Percentiles rank a stretch among this genome's conserved stretches.
These are phyloP conservation scores for Callionymus lyra DNA, from an alignment of 2,113 vertebrate species.

Conservation along the genomic window DNA sequence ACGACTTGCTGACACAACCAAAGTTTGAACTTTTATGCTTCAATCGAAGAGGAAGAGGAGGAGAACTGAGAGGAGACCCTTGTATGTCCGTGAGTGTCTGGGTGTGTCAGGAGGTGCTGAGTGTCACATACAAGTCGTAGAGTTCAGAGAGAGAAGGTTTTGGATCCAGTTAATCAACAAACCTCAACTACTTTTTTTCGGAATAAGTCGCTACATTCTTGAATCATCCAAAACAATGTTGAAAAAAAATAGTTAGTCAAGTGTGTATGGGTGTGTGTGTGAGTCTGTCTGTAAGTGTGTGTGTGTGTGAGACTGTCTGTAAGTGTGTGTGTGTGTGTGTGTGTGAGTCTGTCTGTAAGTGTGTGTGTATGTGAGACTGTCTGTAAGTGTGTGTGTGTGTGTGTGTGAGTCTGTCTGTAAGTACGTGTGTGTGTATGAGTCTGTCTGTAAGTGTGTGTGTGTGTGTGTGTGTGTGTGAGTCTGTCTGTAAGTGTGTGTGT, in stretches of 20 bases:
- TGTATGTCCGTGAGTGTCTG: slow-evolving; percentile 19
- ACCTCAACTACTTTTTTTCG: too few species aligned
- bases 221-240: too few species aligned
- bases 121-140: slow-evolving; percentile 5
- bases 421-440: too few species aligned
- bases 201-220: too few species aligned
- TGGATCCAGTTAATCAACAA: too few species aligned
- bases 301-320: slow-evolving; percentile 17
- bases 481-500: slow-evolving; percentile 13
- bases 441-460: slow-evolving; percentile 19
- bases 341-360: slow-evolving; percentile 45
- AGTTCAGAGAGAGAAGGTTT: too few species aligned
- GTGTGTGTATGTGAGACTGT: slow-evolving; percentile 32
- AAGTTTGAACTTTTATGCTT: too few species aligned
- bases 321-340: slow-evolving; percentile 42
- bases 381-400: slow-evolving; percentile 67
- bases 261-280: slow-evolving; percentile 17
- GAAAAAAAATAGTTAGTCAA: too few species aligned
- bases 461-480: slow-evolving; percentile 13
- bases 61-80: background rate
- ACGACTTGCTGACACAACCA: too few species aligned
- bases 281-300: slow-evolving; percentile 19
- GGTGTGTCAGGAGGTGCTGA: slow-evolving; percentile 12
- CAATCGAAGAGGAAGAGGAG: slow-evolving; percentile 31
- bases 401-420: too few species aligned